Conservation (phyloP, 2,888 invertebrate species). For the Theretra japonica region DNA sequence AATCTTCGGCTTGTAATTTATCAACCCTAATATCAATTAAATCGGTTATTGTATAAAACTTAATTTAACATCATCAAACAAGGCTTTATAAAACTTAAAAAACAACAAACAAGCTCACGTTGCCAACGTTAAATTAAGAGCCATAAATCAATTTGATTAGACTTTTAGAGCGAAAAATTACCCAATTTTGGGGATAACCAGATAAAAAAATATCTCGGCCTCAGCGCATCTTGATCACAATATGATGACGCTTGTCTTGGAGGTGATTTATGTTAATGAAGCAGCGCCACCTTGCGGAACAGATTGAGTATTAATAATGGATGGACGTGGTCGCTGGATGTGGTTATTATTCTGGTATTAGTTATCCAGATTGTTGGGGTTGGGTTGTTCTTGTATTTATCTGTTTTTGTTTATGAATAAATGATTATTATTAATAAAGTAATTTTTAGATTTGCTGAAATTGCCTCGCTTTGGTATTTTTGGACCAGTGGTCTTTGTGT, state of each 20-base stretch:
- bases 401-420: background rate
- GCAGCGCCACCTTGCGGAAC: constrained; percentile 58
- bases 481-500: too few species aligned
- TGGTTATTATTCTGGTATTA: background rate
- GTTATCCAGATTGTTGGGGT: background rate
- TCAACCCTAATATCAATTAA: background rate
- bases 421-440: background rate
- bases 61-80: background rate
- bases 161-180: constrained; percentile 20
- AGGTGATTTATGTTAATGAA: constrained; percentile 69
- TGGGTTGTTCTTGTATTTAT: background rate
- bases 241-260: constrained; percentile 47
- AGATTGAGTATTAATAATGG: constrained; percentile 68
- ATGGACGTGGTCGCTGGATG: constrained; percentile 45
- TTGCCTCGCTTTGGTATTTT: too few species aligned
- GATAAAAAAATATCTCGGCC: background rate
- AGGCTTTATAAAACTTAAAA: background rate
- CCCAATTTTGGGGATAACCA: background rate
- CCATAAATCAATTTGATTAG: constrained; percentile 26
- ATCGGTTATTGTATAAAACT: background rate
- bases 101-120: constrained; percentile 4
- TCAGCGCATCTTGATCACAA: constrained; percentile 43
- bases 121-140: constrained; percentile 10
- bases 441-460: too few species aligned
- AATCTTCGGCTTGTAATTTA: too few species aligned